Percentiles rank a stretch among this genome's conserved stretches.
These are phyloP conservation scores for Lycocerus yunnanus DNA, from an alignment of 2,888 invertebrate genomes.

Conservation along the genomic window DNA sequence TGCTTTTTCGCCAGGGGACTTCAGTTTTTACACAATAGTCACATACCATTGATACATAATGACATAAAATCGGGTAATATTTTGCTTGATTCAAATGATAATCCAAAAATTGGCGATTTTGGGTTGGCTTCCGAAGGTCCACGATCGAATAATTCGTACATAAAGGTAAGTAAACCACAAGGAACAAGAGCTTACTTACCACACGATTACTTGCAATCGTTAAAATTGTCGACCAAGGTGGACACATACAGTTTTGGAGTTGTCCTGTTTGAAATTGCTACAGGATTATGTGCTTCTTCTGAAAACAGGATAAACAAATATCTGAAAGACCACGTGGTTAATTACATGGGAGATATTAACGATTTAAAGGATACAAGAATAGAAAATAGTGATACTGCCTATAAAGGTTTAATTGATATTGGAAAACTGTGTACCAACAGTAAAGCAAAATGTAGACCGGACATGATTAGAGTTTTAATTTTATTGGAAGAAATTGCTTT, in stretches of 20 bases:
- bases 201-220: constrained; percentile 80
- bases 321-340: constrained; percentile 65
- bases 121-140: constrained; percentile 85
- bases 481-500: constrained; percentile 38
- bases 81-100: constrained; percentile 81
- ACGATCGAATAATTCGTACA: constrained; percentile 64
- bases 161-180: constrained; percentile 78
- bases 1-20: constrained; percentile 68
- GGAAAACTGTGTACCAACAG: constrained; percentile 72
- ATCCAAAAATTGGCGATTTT: constrained; percentile 95
- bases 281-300: constrained; percentile 71
- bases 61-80: constrained; percentile 98
- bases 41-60: constrained; percentile 88
- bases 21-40: constrained; percentile 81
- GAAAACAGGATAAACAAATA: constrained; percentile 60
- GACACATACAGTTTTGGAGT: constrained; percentile 95
- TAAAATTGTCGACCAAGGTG: constrained; percentile 84
- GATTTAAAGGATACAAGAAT: constrained; percentile 58
- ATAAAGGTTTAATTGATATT: constrained; percentile 63
- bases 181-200: constrained; percentile 95
- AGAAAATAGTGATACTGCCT: constrained; percentile 59
- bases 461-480: constrained; percentile 70
- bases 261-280: constrained; percentile 82
- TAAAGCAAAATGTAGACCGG: constrained; percentile 69
- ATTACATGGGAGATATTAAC: constrained; percentile 50